A percentile compares a stretch with the other conserved stretches of the same genome.
Conservation (phyloP, 2,113 vertebrate species). For the Chionomys nivalis region DNA sequence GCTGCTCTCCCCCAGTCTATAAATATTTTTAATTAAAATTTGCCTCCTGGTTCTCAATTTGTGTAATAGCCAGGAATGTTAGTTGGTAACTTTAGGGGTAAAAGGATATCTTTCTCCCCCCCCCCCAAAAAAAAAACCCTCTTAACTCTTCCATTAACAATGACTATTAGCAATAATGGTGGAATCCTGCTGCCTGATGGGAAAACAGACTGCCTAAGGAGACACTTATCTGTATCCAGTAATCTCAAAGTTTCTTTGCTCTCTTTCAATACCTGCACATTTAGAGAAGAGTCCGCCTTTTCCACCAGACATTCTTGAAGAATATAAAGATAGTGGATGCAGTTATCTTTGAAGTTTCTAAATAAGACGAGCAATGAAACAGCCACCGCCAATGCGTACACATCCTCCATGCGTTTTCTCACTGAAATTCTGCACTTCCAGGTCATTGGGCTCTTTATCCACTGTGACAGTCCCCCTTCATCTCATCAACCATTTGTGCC, state of each 20-base stretch:
- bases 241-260: conserved; percentile 36
- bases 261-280: conserved; percentile 14
- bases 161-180: conserved; percentile 3
- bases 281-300: background rate
- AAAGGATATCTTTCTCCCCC: conserved; percentile 75
- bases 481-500: background rate
- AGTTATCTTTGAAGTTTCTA: background rate
- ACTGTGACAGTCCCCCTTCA: background rate
- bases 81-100: conserved; percentile 76
- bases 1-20: conserved; percentile 85
- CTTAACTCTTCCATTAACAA: conserved; percentile 76
- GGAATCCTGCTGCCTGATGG: conserved; percentile 34
- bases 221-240: background rate
- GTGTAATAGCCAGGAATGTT: conserved; percentile 79
- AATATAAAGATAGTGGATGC: background rate
- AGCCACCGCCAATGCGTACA: background rate
- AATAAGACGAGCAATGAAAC: background rate
- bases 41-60: conserved; percentile 85
- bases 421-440: background rate
- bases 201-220: conserved; percentile 72
- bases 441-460: background rate
- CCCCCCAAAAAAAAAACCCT: conserved; percentile 48
- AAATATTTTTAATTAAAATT: conserved; percentile 90
- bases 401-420: background rate
- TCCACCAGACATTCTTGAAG: conserved; percentile 11